Base-by-base conservation (phyloP, 2,888 invertebrate genomes). In the Gymnocheta viridis region DNA sequence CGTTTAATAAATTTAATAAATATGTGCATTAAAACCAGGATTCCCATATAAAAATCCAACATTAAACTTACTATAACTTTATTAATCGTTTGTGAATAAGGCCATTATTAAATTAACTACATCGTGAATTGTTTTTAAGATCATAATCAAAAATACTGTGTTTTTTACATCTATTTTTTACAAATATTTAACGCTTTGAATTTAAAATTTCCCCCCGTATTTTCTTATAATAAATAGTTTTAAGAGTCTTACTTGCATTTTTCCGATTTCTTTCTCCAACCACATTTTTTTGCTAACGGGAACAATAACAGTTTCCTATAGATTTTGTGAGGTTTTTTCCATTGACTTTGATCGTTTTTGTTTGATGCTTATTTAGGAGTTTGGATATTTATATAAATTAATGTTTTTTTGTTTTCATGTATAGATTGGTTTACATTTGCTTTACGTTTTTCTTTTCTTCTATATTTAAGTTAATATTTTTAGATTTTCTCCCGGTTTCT, bases 371-470 rank as follows among this genome's bases (percentile, higher is more conserved):
- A 44, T 41, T n/a, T 54, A 41, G 41, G 17, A 17, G 9, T 38
- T 62, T 66, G 32, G 22, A 56, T 66, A 56, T 62, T 66, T 76
- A 62, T 64, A 47, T 64, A 54, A 74, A 82, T 81, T 79, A 85
- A 82, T 84, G 79, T 85, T 86, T 84, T 79, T 86, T 84, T 86
- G 78, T 86, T 86, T 83, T 82, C 85, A 83, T 82, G 27, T 78
- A 78, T 79, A 74, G 74, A 67, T 74, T 69, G 62, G 69, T 70
- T 77, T 60, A 78, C 49, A 62, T 62, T 72, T 22, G 29, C 47
- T 58, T 64, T 47, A n/a, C 24, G 35, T 29, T 79, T 70, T 54
- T 56, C 38, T 78, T 24, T 41, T n/a, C 17, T 17, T 54, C 54
- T 81, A 58, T 73, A 67, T 69, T 67, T 73, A 79, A 60, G 32